Base-by-base conservation (phyloP, 1,140 invertebrate genomes). In the Calliphora vicina region DNA sequence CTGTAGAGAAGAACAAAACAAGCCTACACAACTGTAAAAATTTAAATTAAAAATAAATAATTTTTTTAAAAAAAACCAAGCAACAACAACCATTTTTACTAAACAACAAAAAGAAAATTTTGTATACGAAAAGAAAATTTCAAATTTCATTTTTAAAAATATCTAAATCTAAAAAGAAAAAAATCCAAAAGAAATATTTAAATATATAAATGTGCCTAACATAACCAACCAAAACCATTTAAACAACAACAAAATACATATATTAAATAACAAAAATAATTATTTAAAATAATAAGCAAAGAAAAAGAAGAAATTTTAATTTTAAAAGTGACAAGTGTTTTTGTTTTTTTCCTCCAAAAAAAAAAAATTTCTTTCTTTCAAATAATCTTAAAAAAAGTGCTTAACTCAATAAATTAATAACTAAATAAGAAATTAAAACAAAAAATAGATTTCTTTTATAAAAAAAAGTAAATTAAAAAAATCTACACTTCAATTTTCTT, bases 291-390 rank as follows among this genome's bases (percentile, higher is more conserved):
- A 57, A 57, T 15, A 17, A 57, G 50, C 15, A 67, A 67, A 23
- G n/a, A 23, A n/a, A n/a, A 50, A 50, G 45, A 6, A 50, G 45
- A 50, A 50, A 17, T 50, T 50, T 50, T 50, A 50, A 35, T 35
- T 35, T 35, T 35, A 23, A 71, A 71, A 74, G 72, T 74, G 72
- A 74, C 72, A 35, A 74, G 72, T 74, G 72, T 42, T 71, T 35
- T 35, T 35, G 6, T 35, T 35, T 1, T 35, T 35, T 35, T 35
- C 10, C 5, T 35, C 35, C 6, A 35, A 50, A 50, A 50, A 50
- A 12, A 50, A 50, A 13, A 78, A 42, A 29, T 29, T 29, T 74
- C 12, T 74, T 74, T 13, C 35, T 35, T 35, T 35, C 2, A 76
- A 76, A 74, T 43, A 6, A 6, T 43, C 42, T 6, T 50, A 15